phyloP scores from a whole-genome alignment of 2,888 invertebrate genomes.

The Lasioglossum oenotherae region DNA sequence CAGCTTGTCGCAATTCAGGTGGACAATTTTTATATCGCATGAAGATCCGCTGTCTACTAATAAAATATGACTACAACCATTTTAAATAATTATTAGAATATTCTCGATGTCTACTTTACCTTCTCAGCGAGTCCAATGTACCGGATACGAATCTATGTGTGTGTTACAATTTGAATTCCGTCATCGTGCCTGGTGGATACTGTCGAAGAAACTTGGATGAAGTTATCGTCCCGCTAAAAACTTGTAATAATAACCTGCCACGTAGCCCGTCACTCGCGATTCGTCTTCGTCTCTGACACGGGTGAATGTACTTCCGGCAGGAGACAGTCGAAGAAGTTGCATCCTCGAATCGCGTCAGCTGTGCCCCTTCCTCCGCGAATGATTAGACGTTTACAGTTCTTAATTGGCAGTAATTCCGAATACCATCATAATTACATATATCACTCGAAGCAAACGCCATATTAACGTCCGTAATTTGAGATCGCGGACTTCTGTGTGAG shows the following conservation, averaged over 20 bases:
- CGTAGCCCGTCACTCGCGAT: conserved; percentile 17
- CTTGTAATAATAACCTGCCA: conserved; percentile 44
- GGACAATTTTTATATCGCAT: no score
- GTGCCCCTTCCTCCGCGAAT: no score
- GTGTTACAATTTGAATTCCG: neutral
- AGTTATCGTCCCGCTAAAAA: conserved; percentile 39
- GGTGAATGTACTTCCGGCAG: conserved; percentile 5
- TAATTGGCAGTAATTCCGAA: neutral
- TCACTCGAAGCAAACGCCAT: no score
- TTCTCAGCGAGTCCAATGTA: neutral
- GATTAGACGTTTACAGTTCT: neutral
- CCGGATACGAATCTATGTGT: neutral
- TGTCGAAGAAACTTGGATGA: conserved; percentile 12
- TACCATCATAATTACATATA: neutral
- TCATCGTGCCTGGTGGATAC: neutral
- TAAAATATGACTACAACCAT: no score
- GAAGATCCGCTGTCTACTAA: no score
- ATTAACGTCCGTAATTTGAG: no score
- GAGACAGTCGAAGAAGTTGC: conserved; percentile 24
- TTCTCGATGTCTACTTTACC: neutral
- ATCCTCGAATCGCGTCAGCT: neutral
- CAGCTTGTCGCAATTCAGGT: no score
- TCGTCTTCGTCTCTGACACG: conserved; percentile 45
- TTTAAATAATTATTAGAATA: neutral
- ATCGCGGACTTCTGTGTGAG: no score